These are phyloP conservation scores for Cladorhizidae sp. DNA, from an alignment of 37 sponge, comb jelly and placozoan genomes.

Conservation along the genomic window DNA sequence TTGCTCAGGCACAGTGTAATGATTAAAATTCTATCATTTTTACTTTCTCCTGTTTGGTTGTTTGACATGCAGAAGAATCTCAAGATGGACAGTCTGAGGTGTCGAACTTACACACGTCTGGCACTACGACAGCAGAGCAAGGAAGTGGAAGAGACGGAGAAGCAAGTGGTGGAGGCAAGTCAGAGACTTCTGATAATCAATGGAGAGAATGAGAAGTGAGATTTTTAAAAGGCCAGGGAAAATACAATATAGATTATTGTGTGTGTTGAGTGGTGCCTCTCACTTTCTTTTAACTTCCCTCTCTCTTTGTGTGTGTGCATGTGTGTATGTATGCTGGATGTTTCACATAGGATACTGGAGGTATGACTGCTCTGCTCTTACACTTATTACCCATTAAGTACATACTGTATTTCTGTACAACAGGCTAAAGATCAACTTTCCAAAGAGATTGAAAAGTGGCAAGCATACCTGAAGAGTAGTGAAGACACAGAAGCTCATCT, in stretches of 20 bases:
- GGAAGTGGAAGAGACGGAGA: conserved; percentile 58
- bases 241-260: no score
- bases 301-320: not conserved
- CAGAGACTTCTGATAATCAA: conserved; percentile 29
- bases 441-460: conserved; percentile 17
- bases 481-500: conserved; percentile 6
- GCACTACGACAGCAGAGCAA: conserved; percentile 9
- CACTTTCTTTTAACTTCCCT: no score
- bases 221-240: not conserved
- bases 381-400: not conserved
- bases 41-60: not conserved
- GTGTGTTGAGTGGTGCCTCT: no score
- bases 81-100: conserved; percentile 50
- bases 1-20: no score
- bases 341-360: conserved; percentile 15
- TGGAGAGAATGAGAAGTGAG: conserved; percentile 43
- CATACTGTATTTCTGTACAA: not conserved
- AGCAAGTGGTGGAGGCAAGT: conserved; percentile 13
- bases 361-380: not conserved
- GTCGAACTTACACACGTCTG: conserved; percentile 51
- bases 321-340: not conserved
- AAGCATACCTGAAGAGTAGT: not conserved
- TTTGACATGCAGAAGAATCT: conserved; percentile 34
- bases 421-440: conserved; percentile 16
- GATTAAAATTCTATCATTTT: not conserved